A percentile compares a stretch with the other conserved stretches of the same genome.
These are phyloP conservation scores for Chauna torquata DNA, from an alignment of 2,113 vertebrate genomes.

Conservation along the genomic window DNA sequence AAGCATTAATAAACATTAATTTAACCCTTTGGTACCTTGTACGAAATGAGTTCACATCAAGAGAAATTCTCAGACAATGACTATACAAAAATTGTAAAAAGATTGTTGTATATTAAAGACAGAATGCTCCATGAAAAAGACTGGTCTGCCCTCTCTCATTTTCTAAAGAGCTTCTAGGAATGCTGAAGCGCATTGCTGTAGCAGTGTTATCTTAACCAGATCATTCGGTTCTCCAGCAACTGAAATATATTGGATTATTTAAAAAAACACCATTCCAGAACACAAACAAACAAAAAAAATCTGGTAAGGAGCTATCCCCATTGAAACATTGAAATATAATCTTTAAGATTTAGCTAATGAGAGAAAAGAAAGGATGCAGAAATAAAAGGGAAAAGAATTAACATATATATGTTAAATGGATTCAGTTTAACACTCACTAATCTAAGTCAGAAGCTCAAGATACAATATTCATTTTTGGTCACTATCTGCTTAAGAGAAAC, in stretches of 20 bases:
- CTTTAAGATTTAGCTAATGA: too few relatives aligned
- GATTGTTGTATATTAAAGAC: too few relatives aligned
- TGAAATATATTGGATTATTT: not conserved
- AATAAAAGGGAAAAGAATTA: too few relatives aligned
- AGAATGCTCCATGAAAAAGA: accelerated
- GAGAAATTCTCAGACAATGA: not conserved
- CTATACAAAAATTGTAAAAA: too few relatives aligned
- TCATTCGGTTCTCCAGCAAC: not conserved
- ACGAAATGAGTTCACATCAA: accelerated
- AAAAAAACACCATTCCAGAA: not conserved
- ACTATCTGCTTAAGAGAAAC: not conserved
- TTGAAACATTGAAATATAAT: not conserved
- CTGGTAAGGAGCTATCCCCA: not conserved
- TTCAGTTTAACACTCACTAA: not conserved
- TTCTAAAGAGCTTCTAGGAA: not conserved
- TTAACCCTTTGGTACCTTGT: not conserved
- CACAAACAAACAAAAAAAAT: too few relatives aligned
- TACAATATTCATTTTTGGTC: not conserved
- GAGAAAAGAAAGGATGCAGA: not conserved
- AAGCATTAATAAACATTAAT: not conserved
- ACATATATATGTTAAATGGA: not conserved
- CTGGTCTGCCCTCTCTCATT: not conserved
- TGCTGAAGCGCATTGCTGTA: not conserved
- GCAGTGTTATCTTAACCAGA: not conserved
- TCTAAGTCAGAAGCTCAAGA: not conserved